phyloP scores from a whole-genome alignment of 2,113 vertebrate species.

The Empidonax alnorum region DNA sequence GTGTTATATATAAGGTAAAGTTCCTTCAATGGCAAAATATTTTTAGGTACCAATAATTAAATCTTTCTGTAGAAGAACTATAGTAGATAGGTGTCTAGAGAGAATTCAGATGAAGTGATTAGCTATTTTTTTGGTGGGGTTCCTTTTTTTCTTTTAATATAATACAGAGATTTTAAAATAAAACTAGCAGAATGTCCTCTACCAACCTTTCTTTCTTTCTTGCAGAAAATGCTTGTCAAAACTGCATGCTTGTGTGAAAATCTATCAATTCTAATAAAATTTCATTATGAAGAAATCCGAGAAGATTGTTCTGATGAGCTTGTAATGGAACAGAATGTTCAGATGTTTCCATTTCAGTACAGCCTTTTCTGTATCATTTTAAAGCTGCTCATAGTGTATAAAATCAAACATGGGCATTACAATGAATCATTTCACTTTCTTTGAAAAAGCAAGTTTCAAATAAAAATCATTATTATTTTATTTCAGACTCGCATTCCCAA shows the following conservation, averaged over 20 bases:
- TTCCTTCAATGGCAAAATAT: neutral
- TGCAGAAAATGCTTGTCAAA: constrained; percentile 4
- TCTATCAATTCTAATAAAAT: constrained; percentile 33
- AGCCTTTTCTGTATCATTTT: neutral
- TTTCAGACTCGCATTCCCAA: neutral
- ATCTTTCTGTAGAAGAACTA: neutral
- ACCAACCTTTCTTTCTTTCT: neutral
- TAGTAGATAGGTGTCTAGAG: neutral
- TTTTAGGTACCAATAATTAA: neutral
- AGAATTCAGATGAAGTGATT: neutral
- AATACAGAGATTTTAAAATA: neutral
- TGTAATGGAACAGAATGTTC: constrained; percentile 33
- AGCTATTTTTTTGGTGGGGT: neutral
- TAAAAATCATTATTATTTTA: constrained; percentile 30
- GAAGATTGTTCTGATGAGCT: constrained; percentile 22
- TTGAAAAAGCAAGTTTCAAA: constrained; percentile 2
- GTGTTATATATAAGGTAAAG: neutral
- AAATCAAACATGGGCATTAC: neutral
- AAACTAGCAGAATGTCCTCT: neutral
- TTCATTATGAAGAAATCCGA: constrained; percentile 3
- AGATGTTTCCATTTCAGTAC: constrained; percentile 20
- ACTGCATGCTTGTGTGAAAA: constrained; percentile 5
- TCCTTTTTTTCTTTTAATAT: neutral
- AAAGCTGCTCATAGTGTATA: neutral
- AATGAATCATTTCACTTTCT: neutral